phyloP scores from a whole-genome alignment of 2,797 vertebrate genomes.

The Bufotes viridis region DNA sequence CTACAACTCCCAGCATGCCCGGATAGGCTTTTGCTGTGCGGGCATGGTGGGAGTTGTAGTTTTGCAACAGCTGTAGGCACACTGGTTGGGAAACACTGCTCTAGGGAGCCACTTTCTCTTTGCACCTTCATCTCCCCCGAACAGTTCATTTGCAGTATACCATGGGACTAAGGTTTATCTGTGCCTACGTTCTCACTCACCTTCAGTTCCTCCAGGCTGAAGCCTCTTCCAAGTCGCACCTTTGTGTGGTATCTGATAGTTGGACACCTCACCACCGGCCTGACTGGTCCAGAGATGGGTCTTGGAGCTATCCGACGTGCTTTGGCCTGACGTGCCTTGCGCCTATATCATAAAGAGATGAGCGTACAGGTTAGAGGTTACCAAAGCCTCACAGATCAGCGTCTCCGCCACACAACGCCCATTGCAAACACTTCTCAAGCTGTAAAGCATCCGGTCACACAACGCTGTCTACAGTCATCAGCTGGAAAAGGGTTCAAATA shows the following conservation, averaged over 20 bases:
- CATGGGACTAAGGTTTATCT: too few species aligned
- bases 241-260: conserved; percentile 94
- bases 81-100: too few species aligned
- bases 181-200: conserved; percentile 67
- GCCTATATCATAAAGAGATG: conserved; percentile 69
- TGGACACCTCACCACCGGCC: conserved; percentile 91
- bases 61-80: too few species aligned
- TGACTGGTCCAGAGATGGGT: conserved; percentile 87
- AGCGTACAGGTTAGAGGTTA: background rate
- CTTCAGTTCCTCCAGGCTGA: conserved; percentile 94
- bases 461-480: conserved; percentile 75
- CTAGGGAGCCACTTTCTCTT: too few species aligned
- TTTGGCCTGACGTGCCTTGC: conserved; percentile 91
- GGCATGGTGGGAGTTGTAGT: too few species aligned
- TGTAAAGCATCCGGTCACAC: conserved; percentile 28
- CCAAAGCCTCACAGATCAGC: background rate
- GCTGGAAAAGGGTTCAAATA: conserved; percentile 74
- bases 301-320: conserved; percentile 92
- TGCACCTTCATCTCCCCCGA: too few species aligned
- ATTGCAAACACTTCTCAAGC: background rate
- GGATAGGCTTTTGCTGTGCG: too few species aligned
- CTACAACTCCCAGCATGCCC: too few species aligned
- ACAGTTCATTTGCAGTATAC: too few species aligned
- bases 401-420: background rate
- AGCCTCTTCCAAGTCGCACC: conserved; percentile 90